Base-by-base conservation (phyloP, 2,113 vertebrate genomes). In the Apodemus sylvaticus region DNA sequence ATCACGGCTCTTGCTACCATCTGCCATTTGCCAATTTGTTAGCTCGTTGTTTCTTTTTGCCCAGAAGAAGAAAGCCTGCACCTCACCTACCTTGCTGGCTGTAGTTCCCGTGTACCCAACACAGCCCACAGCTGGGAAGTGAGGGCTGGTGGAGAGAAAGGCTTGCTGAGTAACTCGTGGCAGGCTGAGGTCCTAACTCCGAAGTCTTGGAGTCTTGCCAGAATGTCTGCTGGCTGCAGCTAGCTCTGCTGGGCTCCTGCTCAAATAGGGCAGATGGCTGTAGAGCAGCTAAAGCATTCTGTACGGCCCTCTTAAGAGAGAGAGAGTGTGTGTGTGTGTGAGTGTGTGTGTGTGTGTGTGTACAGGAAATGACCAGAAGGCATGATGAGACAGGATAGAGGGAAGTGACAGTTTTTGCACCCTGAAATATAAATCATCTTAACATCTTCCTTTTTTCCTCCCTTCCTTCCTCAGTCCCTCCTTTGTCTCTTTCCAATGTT, bases 141-240 rank as follows among this genome's bases (percentile, higher is more conserved):
- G 36, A 91, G 87, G 78, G 85, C 51, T 78, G 93, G 86, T 88
- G 5, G 11, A 19, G 81, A 73, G 17, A 73, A 94, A 92, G 74
- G 60, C 89, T 86, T 73, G 94, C 91, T 96, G 68, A 17, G 82
- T 60, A 95, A 93, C 6, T 2, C 5, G 0, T 88, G 62, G 58
- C 66, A 83, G 94, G 70, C 91, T 83, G 86, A 89, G 86, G 93
- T 92, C 83, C 78, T 95, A 96, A 95, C 93, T 87, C 86, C 7
- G 26, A 93, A 91, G 95, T 79, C 77, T 91, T 97, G 96, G 96
- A 94, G 48, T 86, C 71, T 93, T 88, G 97, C 96, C 96, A 96
- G 71, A 86, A 85, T 51, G 55, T 62, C n/a, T 86, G 86, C 51
- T 86, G 88, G 85, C 86, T 53, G 8, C 53, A 64, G 71, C 7